A percentile compares a stretch with the other conserved stretches of the same genome.
phyloP scores from a whole-genome alignment of 2,113 vertebrate genomes.

The Sakesphorus luctuosus region DNA sequence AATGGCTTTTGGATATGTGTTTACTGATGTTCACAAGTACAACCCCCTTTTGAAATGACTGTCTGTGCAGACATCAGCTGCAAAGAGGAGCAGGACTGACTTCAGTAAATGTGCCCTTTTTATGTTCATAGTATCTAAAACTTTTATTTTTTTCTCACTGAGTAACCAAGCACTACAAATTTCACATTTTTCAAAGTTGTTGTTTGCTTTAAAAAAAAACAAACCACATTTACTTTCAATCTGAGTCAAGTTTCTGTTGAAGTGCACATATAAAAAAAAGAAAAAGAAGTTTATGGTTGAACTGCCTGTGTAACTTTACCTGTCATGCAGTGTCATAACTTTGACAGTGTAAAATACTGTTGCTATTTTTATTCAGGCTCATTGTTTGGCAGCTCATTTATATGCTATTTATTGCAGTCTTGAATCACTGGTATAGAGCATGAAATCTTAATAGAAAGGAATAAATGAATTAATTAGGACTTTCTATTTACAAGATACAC shows the following conservation, averaged over 20 bases:
- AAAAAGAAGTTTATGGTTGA: neutral
- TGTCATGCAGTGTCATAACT: neutral
- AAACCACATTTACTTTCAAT: neutral
- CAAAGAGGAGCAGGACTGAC: neutral
- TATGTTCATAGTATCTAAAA: neutral
- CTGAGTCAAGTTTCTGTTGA: neutral
- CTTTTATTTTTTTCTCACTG: neutral
- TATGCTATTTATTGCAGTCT: neutral
- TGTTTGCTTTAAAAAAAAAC: neutral
- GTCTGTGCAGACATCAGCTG: neutral
- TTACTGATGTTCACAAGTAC: neutral
- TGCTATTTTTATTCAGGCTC: constrained; percentile 6
- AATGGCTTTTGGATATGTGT: neutral
- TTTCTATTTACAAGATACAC: neutral
- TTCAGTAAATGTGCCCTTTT: neutral
- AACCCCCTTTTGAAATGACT: neutral
- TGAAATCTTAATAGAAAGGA: neutral
- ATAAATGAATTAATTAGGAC: neutral
- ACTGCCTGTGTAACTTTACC: neutral
- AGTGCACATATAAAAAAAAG: neutral
- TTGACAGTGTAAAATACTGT: neutral
- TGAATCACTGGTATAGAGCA: neutral
- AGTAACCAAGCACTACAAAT: neutral
- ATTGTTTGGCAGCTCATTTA: constrained; percentile 9
- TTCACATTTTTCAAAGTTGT: neutral